phyloP scores from a whole-genome alignment of 2,113 vertebrate genomes.

The Callospermophilus lateralis region DNA sequence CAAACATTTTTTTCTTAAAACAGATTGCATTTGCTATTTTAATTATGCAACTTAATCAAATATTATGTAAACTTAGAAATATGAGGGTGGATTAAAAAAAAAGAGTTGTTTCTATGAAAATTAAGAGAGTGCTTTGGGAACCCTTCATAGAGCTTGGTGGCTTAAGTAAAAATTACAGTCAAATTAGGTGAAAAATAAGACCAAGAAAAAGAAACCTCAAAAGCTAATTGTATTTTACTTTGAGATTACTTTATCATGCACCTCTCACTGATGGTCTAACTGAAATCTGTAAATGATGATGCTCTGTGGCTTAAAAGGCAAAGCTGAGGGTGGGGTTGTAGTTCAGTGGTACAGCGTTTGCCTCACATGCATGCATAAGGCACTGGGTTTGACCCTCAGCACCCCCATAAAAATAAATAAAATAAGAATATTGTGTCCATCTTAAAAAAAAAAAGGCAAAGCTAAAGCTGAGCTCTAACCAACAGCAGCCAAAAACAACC shows the following conservation, averaged over 20 bases:
- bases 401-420: too few relatives aligned
- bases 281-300: background rate
- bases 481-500: background rate
- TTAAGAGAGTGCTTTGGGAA: constrained; percentile 43
- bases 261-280: background rate
- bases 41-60: constrained; percentile 26
- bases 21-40: constrained; percentile 33
- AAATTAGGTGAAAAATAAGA: constrained; percentile 42
- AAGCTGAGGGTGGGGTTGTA: background rate
- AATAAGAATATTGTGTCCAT: too few relatives aligned
- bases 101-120: constrained; percentile 48
- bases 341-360: too few relatives aligned
- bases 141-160: background rate
- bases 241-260: background rate
- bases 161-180: background rate
- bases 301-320: background rate
- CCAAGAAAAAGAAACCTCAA: background rate
- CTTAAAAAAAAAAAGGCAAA: too few relatives aligned
- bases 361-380: too few relatives aligned
- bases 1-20: background rate
- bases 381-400: too few relatives aligned
- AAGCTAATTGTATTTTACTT: background rate
- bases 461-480: background rate
- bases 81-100: background rate
- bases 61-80: constrained; percentile 22